Percentiles rank a stretch among this genome's conserved stretches.
phyloP scores from a whole-genome alignment of 2,113 vertebrate species.

The Dermatemys mawii region DNA sequence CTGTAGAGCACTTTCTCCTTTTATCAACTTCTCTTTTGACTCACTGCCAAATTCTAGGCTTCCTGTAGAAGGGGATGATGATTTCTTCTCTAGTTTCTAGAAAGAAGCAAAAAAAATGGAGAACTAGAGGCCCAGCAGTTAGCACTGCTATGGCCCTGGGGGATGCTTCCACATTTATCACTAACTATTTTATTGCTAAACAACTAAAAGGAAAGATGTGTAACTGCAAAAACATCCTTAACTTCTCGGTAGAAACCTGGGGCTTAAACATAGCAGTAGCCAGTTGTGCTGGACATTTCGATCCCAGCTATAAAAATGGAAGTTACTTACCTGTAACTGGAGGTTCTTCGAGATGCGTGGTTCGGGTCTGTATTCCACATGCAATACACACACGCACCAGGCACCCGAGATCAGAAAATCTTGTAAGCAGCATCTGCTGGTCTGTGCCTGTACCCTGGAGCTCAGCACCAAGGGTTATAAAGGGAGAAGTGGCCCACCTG shows the following conservation, averaged over 20 bases:
- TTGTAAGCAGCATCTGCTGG: neutral
- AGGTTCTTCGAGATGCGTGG: neutral
- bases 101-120: neutral
- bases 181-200: neutral
- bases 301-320: neutral
- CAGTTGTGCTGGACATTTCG: neutral
- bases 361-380: neutral
- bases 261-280: neutral
- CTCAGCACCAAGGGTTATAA: neutral
- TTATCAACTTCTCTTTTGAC: conserved; percentile 88
- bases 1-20: conserved; percentile 93
- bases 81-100: conserved; percentile 92
- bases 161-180: neutral
- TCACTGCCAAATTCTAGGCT: conserved; percentile 90
- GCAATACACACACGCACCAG: neutral
- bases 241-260: neutral
- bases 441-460: neutral
- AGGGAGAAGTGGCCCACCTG: neutral
- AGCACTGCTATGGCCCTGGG: too few relatives aligned
- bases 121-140: neutral
- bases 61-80: conserved; percentile 87
- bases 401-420: neutral
- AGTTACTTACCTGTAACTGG: neutral
- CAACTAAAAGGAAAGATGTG: neutral
- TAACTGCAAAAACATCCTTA: neutral